A percentile compares a stretch with the other conserved stretches of the same genome.
These are phyloP conservation scores for Micrasema longulum DNA, from an alignment of 1,140 invertebrate genomes.

Conservation along the genomic window DNA sequence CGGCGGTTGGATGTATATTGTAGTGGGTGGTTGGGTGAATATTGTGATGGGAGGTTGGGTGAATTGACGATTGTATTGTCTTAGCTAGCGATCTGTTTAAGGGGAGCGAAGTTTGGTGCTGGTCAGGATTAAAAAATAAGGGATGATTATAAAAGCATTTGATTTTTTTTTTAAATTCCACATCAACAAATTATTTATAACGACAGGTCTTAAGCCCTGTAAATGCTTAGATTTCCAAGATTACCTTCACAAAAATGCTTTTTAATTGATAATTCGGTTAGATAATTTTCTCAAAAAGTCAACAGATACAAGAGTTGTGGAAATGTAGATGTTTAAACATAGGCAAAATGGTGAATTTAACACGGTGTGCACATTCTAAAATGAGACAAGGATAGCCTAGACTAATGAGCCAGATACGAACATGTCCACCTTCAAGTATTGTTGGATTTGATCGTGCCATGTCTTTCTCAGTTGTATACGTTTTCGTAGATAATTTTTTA, in stretches of 20 bases:
- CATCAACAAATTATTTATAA: neutral
- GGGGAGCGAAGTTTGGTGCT: conserved; percentile 9
- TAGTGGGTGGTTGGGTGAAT: conserved; percentile 17
- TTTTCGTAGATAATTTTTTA: no score
- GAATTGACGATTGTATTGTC: conserved; percentile 38
- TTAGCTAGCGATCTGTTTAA: conserved; percentile 27
- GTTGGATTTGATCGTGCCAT: no score
- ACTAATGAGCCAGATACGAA: no score
- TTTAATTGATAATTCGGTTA: neutral
- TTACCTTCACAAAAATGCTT: neutral
- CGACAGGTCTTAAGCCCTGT: neutral
- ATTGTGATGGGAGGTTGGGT: conserved; percentile 35
- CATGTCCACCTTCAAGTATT: no score
- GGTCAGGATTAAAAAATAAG: neutral
- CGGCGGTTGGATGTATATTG: neutral
- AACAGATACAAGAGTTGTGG: no score
- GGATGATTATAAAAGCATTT: neutral
- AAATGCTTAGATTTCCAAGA: neutral
- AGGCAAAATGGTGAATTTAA: no score
- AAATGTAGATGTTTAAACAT: no score
- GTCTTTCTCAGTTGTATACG: no score
- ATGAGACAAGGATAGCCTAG: no score
- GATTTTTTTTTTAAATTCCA: neutral
- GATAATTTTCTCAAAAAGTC: no score
- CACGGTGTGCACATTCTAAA: no score